phyloP scores from a whole-genome alignment of 2,113 vertebrate species.

The Symphodus melops region DNA sequence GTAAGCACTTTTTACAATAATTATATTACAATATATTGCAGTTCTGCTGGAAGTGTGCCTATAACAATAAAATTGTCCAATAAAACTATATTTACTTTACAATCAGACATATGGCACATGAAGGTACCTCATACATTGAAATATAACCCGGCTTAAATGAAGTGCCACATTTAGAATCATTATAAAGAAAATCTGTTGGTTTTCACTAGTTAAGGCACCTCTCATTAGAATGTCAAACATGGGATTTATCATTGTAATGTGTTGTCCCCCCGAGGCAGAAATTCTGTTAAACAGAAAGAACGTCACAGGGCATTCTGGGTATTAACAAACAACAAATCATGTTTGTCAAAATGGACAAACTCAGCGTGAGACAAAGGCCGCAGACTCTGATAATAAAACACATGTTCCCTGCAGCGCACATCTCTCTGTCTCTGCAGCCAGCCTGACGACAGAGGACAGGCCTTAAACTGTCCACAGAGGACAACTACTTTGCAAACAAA shows the following conservation, averaged over 20 bases:
- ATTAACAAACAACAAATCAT: constrained; percentile 80
- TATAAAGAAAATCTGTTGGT: constrained; percentile 67
- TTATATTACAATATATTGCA: neutral
- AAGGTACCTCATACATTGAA: neutral
- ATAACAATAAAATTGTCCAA: constrained; percentile 7
- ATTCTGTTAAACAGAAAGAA: constrained; percentile 59
- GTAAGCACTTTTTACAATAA: constrained; percentile 29
- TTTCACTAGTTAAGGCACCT: constrained; percentile 75
- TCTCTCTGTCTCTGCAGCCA: constrained; percentile 52
- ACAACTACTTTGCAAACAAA: constrained; percentile 80
- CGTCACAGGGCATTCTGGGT: constrained; percentile 46
- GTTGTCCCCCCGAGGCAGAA: constrained; percentile 55
- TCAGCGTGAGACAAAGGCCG: constrained; percentile 61
- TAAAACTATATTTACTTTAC: constrained; percentile 25
- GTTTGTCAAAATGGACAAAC: constrained; percentile 80
- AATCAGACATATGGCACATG: constrained; percentile 6
- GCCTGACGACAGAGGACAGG: constrained; percentile 62
- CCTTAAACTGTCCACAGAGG: constrained; percentile 60
- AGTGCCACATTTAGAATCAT: constrained; percentile 40
- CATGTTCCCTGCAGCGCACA: constrained; percentile 56
- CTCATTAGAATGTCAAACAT: constrained; percentile 82
- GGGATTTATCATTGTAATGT: constrained; percentile 81
- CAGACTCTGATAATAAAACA: constrained; percentile 56
- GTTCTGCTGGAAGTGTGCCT: neutral
- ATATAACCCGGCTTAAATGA: constrained; percentile 29